phyloP scores from a whole-genome alignment of 1,140 invertebrate species.

The Lordiphosa stackelbergi region DNA sequence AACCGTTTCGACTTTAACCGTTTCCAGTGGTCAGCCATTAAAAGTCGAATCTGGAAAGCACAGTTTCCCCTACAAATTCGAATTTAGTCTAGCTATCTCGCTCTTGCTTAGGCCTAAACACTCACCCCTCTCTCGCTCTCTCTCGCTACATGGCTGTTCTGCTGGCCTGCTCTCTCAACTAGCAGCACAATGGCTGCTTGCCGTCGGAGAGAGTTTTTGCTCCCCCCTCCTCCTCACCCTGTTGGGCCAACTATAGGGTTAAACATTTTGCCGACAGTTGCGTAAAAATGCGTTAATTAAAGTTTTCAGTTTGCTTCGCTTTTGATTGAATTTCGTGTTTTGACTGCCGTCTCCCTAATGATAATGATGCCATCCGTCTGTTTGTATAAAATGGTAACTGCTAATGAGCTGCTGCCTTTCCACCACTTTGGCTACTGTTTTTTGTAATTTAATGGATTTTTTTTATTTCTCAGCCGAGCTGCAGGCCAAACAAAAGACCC shows the following conservation, averaged over 20 bases:
- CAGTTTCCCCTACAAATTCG: constrained; percentile 44
- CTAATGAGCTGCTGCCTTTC: constrained; percentile 57
- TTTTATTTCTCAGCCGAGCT: constrained; percentile 14
- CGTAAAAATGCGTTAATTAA: constrained; percentile 75
- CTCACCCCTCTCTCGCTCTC: constrained; percentile 3
- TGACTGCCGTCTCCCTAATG: constrained; percentile 40
- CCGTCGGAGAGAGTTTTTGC: neutral
- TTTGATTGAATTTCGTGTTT: constrained; percentile 15
- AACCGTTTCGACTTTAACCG: constrained; percentile 38
- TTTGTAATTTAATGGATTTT: constrained; percentile 34
- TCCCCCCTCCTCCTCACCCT: neutral
- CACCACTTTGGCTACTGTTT: constrained; percentile 31
- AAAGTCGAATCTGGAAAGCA: constrained; percentile 44
- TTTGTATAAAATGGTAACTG: constrained; percentile 52
- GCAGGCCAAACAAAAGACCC: constrained; percentile 41
- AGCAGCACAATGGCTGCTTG: constrained; percentile 62
- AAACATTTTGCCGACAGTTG: constrained; percentile 67
- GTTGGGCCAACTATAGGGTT: constrained; percentile 53
- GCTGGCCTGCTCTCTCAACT: constrained; percentile 29
- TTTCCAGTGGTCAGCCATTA: constrained; percentile 65
- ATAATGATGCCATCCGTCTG: constrained; percentile 41
- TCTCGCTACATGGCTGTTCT: neutral
- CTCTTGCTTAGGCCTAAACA: constrained; percentile 6
- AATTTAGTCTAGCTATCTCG: constrained; percentile 26
- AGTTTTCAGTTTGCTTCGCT: constrained; percentile 65